A percentile compares a stretch with the other conserved stretches of the same genome.
Conservation (phyloP, 2,113 vertebrate species). For the Cyanoderma ruficeps region DNA sequence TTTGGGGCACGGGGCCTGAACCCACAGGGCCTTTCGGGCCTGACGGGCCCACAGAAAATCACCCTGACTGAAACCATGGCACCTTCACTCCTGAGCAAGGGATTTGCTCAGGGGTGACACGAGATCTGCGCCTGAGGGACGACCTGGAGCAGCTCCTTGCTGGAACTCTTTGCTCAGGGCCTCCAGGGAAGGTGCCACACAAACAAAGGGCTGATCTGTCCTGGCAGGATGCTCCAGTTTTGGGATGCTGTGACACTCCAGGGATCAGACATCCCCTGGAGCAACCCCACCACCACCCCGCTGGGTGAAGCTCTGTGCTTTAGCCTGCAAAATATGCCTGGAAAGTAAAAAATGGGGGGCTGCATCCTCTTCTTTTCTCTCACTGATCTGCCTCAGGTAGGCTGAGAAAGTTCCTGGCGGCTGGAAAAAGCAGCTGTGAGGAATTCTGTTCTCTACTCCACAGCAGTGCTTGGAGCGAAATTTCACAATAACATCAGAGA, state of each 20-base stretch:
- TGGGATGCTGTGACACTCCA: neutral
- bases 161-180: neutral
- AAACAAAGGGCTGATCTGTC: neutral
- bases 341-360: neutral
- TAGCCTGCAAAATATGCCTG: neutral
- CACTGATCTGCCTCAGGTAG: neutral
- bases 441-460: neutral
- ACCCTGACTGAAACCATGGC: rapidly evolving
- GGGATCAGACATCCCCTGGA: neutral
- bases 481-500: neutral
- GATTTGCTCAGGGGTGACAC: neutral
- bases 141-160: neutral
- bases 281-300: rapidly evolving
- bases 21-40: neutral
- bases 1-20: neutral
- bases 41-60: neutral
- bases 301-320: neutral
- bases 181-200: neutral
- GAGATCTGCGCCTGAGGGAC: neutral
- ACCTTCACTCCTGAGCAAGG: neutral
- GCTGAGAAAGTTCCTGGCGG: neutral
- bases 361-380: neutral
- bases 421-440: neutral
- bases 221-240: neutral
- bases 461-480: neutral